Evolutionary conservation across 2,888 invertebrate species (phyloP).

Genomic region (Xanthostigma xanthostigma): DNA sequence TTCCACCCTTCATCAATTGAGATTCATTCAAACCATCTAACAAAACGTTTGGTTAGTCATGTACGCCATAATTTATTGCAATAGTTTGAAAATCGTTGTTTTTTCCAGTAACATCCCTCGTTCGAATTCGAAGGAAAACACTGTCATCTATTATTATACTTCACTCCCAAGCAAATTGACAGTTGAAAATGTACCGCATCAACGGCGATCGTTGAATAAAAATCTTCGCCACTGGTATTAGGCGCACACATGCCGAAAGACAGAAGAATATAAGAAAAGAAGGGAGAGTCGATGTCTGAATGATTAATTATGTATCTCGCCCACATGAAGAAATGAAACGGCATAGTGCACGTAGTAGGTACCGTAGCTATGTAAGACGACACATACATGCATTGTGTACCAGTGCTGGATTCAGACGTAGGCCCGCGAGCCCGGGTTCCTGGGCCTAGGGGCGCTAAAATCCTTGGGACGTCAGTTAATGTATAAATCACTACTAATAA

Average conservation of each 20-base stretch:
- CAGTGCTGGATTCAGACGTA: neutral
- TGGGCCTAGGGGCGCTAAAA: constrained; percentile 4
- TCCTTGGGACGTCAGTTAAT: constrained; percentile 4
- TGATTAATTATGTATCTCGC: neutral
- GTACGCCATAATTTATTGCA: too few relatives aligned
- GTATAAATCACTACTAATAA: neutral
- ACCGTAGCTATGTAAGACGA: too few relatives aligned
- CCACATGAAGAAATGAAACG: neutral
- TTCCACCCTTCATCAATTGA: too few relatives aligned
- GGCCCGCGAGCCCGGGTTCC: constrained; percentile 2
- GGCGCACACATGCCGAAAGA: neutral
- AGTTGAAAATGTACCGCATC: neutral
- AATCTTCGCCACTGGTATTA: neutral
- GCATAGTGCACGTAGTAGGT: neutral
- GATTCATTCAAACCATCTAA: too few relatives aligned
- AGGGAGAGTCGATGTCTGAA: neutral
- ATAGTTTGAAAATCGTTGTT: too few relatives aligned
- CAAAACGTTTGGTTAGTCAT: too few relatives aligned
- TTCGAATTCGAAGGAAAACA: too few relatives aligned
- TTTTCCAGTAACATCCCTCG: too few relatives aligned
- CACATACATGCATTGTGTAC: too few relatives aligned
- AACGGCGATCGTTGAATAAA: neutral
- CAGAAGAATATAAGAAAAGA: neutral
- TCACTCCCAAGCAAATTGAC: too few relatives aligned
- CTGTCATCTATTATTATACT: too few relatives aligned